These are phyloP conservation scores for Bostrychus sinensis DNA, from an alignment of 2,113 vertebrate species.

Conservation along the genomic window DNA sequence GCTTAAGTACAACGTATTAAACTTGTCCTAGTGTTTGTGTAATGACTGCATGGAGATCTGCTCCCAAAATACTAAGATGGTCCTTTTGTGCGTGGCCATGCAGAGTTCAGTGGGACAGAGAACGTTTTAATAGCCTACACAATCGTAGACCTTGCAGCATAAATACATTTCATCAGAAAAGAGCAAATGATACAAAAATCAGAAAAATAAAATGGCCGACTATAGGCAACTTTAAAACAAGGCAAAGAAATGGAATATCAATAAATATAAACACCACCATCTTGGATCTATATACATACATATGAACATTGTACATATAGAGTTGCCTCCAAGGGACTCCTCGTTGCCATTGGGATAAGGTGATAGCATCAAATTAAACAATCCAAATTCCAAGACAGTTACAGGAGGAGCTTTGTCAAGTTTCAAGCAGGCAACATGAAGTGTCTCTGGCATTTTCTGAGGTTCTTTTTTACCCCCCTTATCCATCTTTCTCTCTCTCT, in stretches of 20 bases:
- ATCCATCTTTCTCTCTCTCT: constrained; percentile 58
- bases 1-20: constrained; percentile 75
- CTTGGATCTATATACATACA: constrained; percentile 81
- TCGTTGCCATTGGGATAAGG: constrained; percentile 57
- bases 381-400: constrained; percentile 74
- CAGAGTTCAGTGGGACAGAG: constrained; percentile 51
- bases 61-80: constrained; percentile 44
- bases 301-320: constrained; percentile 80
- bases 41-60: constrained; percentile 59
- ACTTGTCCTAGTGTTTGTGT: constrained; percentile 65
- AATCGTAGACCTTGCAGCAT: constrained; percentile 66
- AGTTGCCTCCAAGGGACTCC: constrained; percentile 50
- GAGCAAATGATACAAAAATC: constrained; percentile 61
- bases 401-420: constrained; percentile 74
- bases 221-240: constrained; percentile 67
- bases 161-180: constrained; percentile 62
- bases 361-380: constrained; percentile 71
- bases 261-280: constrained; percentile 80
- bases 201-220: constrained; percentile 70
- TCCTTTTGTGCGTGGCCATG: constrained; percentile 55
- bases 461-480: constrained; percentile 7
- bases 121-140: constrained; percentile 54
- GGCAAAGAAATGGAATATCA: constrained; percentile 69
- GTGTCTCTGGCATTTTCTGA: constrained; percentile 53
- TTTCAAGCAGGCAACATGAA: constrained; percentile 75